Evolutionary conservation across 1,140 invertebrate genomes (phyloP).

Genomic region (Phortica variegata): DNA sequence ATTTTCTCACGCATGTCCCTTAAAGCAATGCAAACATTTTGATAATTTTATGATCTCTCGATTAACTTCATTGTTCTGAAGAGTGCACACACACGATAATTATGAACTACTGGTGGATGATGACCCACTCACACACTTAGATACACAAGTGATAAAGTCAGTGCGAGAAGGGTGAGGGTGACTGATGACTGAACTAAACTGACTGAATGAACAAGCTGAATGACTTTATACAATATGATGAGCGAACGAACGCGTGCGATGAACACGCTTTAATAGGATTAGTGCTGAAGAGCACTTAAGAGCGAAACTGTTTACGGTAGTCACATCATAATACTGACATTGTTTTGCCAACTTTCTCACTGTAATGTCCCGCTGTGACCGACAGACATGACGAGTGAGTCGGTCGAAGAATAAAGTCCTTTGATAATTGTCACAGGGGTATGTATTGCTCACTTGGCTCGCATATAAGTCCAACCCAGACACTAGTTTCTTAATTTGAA

Average conservation of each 20-base stretch:
- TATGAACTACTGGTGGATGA: no score
- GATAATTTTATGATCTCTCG: slow-evolving; percentile 57
- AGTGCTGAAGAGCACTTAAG: slow-evolving; percentile 56
- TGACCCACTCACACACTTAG: no score
- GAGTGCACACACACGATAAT: no score
- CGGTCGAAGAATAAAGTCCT: no score
- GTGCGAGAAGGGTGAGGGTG: no score
- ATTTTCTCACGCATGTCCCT: slow-evolving; percentile 32
- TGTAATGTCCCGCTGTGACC: slow-evolving; percentile 15
- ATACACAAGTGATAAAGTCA: no score
- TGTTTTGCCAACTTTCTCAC: slow-evolving; percentile 54
- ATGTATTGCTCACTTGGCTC: no score
- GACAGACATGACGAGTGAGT: slow-evolving; percentile 10
- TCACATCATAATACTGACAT: slow-evolving; percentile 17
- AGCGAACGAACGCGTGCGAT: slow-evolving; percentile 29
- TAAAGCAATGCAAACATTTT: slow-evolving; percentile 54
- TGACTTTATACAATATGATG: no score
- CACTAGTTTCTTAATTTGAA: no score
- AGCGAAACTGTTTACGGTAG: slow-evolving; percentile 52
- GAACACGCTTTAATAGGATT: slow-evolving; percentile 56
- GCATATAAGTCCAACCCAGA: no score
- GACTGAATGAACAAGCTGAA: no score
- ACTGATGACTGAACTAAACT: no score
- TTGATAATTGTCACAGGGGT: slow-evolving; percentile 23
- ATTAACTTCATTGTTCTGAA: slow-evolving; percentile 56